A percentile compares a stretch with the other conserved stretches of the same genome.
These are phyloP conservation scores for Chloebia gouldiae DNA, from an alignment of 2,113 vertebrate species.

Conservation along the genomic window DNA sequence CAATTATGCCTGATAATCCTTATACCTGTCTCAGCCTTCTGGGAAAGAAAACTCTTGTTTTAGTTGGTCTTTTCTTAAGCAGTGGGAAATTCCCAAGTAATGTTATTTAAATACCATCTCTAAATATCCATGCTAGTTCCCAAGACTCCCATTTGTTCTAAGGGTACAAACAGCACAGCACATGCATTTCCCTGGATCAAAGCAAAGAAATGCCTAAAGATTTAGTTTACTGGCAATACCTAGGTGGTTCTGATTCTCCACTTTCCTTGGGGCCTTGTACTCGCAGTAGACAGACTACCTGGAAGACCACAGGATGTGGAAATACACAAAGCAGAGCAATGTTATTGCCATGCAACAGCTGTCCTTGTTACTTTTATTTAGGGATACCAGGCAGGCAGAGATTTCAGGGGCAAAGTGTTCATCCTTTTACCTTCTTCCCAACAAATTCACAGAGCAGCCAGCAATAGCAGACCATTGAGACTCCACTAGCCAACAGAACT, in stretches of 20 bases:
- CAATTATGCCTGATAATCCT: constrained; percentile 62
- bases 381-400: not conserved
- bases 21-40: constrained; percentile 48
- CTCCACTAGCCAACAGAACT: not conserved
- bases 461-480: not conserved
- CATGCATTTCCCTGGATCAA: not conserved
- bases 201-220: constrained; percentile 32
- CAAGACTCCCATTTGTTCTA: constrained; percentile 51
- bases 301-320: not conserved
- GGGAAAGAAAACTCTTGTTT: constrained; percentile 40
- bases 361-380: not conserved
- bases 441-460: not conserved
- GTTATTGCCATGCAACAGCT: not conserved
- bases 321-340: not conserved
- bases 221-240: constrained; percentile 1
- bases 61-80: constrained; percentile 51
- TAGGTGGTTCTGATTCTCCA: not conserved
- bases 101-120: constrained; percentile 44
- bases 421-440: not conserved
- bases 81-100: constrained; percentile 50
- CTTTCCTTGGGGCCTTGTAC: not conserved
- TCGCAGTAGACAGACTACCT: not conserved
- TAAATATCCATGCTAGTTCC: constrained; percentile 13
- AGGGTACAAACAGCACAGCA: constrained; percentile 38
- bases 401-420: not conserved